Evolutionary conservation across 2,113 vertebrate genomes (phyloP).

Genomic region (Tichodroma muraria): DNA sequence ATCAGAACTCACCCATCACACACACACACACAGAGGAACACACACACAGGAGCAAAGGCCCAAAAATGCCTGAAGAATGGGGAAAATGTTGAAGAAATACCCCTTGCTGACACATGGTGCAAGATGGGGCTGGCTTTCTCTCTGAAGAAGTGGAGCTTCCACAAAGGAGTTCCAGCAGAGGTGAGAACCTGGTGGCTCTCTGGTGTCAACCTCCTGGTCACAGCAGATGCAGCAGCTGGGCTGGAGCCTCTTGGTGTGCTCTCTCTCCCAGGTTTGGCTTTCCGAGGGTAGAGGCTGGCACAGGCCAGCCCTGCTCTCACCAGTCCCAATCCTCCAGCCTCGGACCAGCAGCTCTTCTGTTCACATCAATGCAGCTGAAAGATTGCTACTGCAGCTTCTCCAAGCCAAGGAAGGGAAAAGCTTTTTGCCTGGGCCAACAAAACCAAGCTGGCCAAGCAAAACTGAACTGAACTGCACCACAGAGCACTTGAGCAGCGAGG

Average conservation of each 20-base stretch:
- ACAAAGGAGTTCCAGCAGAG: not conserved
- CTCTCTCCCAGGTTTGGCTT: not conserved
- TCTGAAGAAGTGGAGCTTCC: not conserved
- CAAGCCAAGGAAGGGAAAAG: not conserved
- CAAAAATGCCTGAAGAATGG: not conserved
- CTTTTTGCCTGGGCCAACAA: not conserved
- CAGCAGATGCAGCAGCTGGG: rapidly evolving
- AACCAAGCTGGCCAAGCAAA: not conserved
- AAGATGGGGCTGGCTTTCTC: not conserved
- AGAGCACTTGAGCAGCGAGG: not conserved
- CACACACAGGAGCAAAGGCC: not conserved
- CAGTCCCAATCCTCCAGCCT: rapidly evolving
- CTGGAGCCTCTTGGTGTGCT: not conserved
- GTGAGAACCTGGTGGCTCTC: not conserved
- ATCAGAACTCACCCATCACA: not conserved
- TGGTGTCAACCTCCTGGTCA: rapidly evolving
- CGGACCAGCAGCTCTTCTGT: not conserved
- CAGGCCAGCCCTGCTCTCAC: rapidly evolving
- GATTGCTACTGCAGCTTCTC: not conserved
- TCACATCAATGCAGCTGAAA: not conserved
- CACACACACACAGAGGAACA: not conserved
- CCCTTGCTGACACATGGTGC: rapidly evolving
- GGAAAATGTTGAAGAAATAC: not conserved
- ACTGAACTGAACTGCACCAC: not conserved
- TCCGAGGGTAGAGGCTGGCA: not conserved